Conservation (phyloP, 2,113 vertebrate species). For the Platysternon megacephalum region DNA sequence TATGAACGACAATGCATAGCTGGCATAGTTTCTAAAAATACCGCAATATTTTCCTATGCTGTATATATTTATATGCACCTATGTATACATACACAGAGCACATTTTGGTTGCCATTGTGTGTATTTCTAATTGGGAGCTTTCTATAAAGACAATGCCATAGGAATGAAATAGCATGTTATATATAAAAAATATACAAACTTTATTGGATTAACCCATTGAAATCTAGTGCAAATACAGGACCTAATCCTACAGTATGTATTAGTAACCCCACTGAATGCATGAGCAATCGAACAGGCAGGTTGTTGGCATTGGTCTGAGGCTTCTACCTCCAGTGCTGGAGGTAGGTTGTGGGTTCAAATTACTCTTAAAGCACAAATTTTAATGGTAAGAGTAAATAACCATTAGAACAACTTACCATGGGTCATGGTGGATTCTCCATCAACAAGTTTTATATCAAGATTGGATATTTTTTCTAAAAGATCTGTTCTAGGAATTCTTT, state of each 20-base stretch:
- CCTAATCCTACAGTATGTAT: not conserved
- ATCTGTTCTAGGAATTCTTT: not conserved
- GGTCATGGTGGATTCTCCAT: not conserved
- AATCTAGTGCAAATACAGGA: not conserved
- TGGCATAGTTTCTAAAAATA: not conserved
- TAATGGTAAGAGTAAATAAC: not conserved
- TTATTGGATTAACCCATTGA: not conserved
- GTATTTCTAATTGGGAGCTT: not conserved
- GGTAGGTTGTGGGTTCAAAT: not conserved
- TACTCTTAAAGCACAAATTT: not conserved
- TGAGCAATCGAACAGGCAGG: not conserved
- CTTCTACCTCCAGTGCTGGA: not conserved
- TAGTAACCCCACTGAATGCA: not conserved
- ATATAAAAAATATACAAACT: not conserved
- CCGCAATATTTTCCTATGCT: not conserved
- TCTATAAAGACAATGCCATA: not conserved
- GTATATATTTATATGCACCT: not conserved
- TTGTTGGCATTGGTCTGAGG: not conserved
- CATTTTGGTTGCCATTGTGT: not conserved
- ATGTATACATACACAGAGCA: not conserved
- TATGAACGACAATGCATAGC: fast-evolving
- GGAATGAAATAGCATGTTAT: not conserved
- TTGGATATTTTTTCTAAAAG: not conserved
- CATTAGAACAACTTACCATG: not conserved
- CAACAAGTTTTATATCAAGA: not conserved